phyloP scores from a whole-genome alignment of 2,888 invertebrate species.

The Drosophila limbata region DNA sequence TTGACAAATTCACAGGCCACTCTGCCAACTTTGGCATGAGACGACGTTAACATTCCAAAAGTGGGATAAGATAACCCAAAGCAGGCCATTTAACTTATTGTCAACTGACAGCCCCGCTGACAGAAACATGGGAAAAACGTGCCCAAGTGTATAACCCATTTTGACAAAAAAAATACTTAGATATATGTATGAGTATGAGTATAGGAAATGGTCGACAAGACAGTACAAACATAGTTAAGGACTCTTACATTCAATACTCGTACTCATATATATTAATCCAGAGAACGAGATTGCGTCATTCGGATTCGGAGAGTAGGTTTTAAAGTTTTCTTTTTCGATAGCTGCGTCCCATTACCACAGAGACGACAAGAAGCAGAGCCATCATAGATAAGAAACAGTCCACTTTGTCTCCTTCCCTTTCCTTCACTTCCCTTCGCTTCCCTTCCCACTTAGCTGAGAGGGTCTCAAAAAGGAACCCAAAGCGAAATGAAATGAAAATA shows the following conservation, averaged over 20 bases:
- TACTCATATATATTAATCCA: slow-evolving; percentile 13
- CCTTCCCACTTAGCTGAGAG: not conserved
- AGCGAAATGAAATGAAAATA: slow-evolving; percentile 34
- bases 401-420: not conserved
- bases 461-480: slow-evolving; percentile 6
- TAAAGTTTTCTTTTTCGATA: slow-evolving; percentile 52
- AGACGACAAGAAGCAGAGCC: slow-evolving; percentile 40
- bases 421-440: not conserved
- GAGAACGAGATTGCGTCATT: slow-evolving; percentile 38
- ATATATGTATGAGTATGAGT: not conserved
- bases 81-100: slow-evolving; percentile 17
- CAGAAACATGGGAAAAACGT: slow-evolving; percentile 16
- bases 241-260: slow-evolving; percentile 18
- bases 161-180: not conserved
- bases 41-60: slow-evolving; percentile 5
- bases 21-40: slow-evolving; percentile 1
- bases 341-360: slow-evolving; percentile 10
- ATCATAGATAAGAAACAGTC: slow-evolving; percentile 47
- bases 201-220: not conserved
- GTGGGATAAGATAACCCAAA: not conserved
- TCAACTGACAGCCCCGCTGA: slow-evolving; percentile 13
- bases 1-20: slow-evolving; percentile 2
- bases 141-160: slow-evolving; percentile 17
- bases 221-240: slow-evolving; percentile 13
- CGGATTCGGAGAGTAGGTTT: slow-evolving; percentile 27